Percentiles rank a stretch among this genome's conserved stretches.
These are phyloP conservation scores for Cyphomyrus discorhynchus DNA, from an alignment of 2,113 vertebrate genomes.

Conservation along the genomic window DNA sequence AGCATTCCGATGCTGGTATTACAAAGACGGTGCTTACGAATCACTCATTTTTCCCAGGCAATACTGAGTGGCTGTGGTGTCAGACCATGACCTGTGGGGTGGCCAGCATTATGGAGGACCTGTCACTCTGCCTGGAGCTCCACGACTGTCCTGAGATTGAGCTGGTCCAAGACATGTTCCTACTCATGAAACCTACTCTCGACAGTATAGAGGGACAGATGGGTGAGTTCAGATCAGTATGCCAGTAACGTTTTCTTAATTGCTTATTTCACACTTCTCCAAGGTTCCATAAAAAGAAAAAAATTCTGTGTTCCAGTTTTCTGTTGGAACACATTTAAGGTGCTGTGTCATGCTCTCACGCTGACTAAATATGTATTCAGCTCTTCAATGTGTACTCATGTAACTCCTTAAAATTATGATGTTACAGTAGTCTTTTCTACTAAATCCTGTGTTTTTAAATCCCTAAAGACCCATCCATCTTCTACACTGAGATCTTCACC, in stretches of 20 bases:
- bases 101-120: conserved; percentile 58
- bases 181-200: conserved; percentile 58
- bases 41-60: conserved; percentile 51
- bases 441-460: background rate
- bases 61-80: conserved; percentile 68
- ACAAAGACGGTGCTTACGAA: background rate
- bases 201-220: conserved; percentile 48
- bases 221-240: conserved; percentile 45
- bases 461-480: conserved; percentile 53
- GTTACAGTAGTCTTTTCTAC: background rate
- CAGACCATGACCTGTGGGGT: conserved; percentile 56
- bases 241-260: background rate
- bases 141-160: conserved; percentile 54
- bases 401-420: background rate
- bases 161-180: conserved; percentile 59
- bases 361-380: background rate
- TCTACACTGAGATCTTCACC: conserved; percentile 61
- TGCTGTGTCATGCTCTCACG: background rate
- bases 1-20: background rate
- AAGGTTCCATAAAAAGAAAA: background rate
- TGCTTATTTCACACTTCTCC: background rate
- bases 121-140: conserved; percentile 54
- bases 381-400: background rate
- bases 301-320: background rate
- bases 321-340: background rate